These are phyloP conservation scores for Pilophorus perplexus DNA, from an alignment of 2,888 invertebrate species.

Conservation along the genomic window DNA sequence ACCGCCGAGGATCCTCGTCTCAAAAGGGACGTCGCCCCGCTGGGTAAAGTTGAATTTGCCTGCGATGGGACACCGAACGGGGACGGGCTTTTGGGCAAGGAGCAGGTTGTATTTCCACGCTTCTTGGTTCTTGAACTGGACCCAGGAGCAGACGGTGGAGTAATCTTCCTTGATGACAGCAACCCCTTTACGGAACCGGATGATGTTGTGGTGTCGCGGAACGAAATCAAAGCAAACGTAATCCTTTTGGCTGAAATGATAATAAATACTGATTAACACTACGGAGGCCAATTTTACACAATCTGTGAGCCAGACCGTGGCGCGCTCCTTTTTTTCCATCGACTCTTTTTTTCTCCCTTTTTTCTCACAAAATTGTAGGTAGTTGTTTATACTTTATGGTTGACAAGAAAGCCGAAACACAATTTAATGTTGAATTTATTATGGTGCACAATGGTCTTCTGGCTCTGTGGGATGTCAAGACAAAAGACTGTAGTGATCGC, in stretches of 20 bases:
- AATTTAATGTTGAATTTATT: too few species aligned
- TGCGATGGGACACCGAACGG: slow-evolving; percentile 92
- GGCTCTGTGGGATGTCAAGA: too few species aligned
- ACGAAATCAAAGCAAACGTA: slow-evolving; percentile 96
- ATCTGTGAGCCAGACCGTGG: too few species aligned
- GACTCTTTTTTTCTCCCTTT: too few species aligned
- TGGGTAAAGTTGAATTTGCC: slow-evolving; percentile 95
- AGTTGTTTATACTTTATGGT: too few species aligned
- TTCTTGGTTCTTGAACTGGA: slow-evolving; percentile 79
- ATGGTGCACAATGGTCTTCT: too few species aligned
- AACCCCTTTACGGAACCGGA: slow-evolving; percentile 81
- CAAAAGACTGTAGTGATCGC: too few species aligned
- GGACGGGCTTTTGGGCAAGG: slow-evolving; percentile 81
- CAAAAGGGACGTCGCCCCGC: slow-evolving; percentile 83
- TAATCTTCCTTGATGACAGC: slow-evolving; percentile 88
- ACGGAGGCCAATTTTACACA: too few species aligned
- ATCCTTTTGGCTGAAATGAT: slow-evolving; percentile 95
- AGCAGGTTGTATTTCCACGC: slow-evolving; percentile 86
- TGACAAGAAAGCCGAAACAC: too few species aligned
- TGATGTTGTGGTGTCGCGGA: slow-evolving; percentile 91
- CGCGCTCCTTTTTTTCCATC: too few species aligned
- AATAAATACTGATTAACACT: too few species aligned
- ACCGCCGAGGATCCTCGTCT: slow-evolving; percentile 92
- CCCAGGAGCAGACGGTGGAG: slow-evolving; percentile 91
- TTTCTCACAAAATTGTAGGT: too few species aligned